Conservation (phyloP, 2,888 invertebrate genomes). For the Synanthedon vespiformis region DNA sequence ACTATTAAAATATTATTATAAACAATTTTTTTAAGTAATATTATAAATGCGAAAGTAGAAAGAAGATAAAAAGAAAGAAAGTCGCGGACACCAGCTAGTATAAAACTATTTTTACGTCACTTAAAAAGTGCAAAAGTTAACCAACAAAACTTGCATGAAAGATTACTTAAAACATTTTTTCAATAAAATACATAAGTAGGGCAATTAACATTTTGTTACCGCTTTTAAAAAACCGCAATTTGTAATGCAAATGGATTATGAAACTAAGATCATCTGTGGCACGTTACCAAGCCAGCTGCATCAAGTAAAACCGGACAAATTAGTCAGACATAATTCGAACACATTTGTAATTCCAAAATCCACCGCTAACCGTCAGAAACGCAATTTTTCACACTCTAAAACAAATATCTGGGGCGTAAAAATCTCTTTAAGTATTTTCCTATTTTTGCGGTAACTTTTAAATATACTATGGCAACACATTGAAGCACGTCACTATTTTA, state of each 20-base stretch:
- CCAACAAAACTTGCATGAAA: too few relatives aligned
- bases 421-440: constrained; percentile 28
- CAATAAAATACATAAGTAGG: not conserved
- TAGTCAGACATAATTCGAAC: constrained; percentile 51
- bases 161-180: too few relatives aligned
- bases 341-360: constrained; percentile 60
- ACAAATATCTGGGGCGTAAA: constrained; percentile 49
- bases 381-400: constrained; percentile 63
- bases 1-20: too few relatives aligned
- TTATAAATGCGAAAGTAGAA: too few relatives aligned
- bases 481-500: constrained; percentile 14
- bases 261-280: constrained; percentile 49
- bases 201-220: not conserved
- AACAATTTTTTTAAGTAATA: too few relatives aligned
- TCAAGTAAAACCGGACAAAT: constrained; percentile 31
- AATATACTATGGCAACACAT: constrained; percentile 17
- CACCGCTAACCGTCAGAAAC: constrained; percentile 57
- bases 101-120: too few relatives aligned
- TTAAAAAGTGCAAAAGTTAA: too few relatives aligned
- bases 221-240: constrained; percentile 21
- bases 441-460: constrained; percentile 9
- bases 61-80: too few relatives aligned
- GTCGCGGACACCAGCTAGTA: too few relatives aligned
- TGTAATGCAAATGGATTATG: constrained; percentile 32
- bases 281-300: constrained; percentile 45